Evolutionary conservation across 2,888 invertebrate species (phyloP).

Genomic region (Polydrusus tereticollis): DNA sequence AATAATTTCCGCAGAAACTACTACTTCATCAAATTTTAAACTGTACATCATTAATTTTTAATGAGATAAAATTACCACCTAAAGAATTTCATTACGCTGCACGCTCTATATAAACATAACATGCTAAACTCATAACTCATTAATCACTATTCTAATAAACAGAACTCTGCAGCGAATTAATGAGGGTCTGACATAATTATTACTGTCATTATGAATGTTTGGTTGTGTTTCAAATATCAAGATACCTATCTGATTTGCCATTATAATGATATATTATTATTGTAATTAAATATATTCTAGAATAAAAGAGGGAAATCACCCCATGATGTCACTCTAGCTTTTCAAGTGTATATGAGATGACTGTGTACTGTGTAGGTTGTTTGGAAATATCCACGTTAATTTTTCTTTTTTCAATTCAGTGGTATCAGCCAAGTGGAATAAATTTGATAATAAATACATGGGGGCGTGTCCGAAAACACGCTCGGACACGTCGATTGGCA

Average conservation of each 20-base stretch:
- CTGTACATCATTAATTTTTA: conserved; percentile 35
- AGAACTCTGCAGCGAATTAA: conserved; percentile 21
- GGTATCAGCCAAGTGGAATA: too few relatives aligned
- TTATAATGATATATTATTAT: neutral
- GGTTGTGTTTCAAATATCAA: conserved; percentile 31
- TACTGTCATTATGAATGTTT: conserved; percentile 26
- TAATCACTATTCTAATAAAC: conserved; percentile 34
- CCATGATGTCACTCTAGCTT: too few relatives aligned
- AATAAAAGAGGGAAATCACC: too few relatives aligned
- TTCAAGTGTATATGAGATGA: too few relatives aligned
- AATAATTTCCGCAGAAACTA: neutral
- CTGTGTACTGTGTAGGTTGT: too few relatives aligned
- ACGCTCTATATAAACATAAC: conserved; percentile 28
- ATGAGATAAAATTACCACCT: conserved; percentile 20
- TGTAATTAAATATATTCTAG: too few relatives aligned
- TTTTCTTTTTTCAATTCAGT: too few relatives aligned
- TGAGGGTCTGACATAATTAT: conserved; percentile 39
- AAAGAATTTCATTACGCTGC: conserved; percentile 37
- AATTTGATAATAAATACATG: too few relatives aligned
- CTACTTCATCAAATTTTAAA: conserved; percentile 8
- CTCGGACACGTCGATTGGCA: too few relatives aligned
- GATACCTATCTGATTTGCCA: conserved; percentile 18
- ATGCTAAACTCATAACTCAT: conserved; percentile 26
- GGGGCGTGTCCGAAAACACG: too few relatives aligned
- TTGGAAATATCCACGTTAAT: too few relatives aligned